Evolutionary conservation across 2,888 invertebrate genomes (phyloP).

Genomic region (Synanthedon formicaeformis): DNA sequence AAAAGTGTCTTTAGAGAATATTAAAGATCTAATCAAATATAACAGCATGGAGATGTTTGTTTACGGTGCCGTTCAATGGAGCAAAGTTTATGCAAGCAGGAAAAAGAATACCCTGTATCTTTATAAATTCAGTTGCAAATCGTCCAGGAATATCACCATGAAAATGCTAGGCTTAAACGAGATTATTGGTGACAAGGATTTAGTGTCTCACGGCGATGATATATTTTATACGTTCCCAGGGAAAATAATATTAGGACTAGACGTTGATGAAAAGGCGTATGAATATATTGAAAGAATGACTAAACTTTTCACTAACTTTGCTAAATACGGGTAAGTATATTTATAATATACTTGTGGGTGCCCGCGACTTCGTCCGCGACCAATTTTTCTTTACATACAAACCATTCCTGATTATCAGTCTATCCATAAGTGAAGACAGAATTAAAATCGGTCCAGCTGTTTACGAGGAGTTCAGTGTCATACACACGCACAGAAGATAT

Average conservation of each 20-base stretch:
- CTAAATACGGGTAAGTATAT: conserved; percentile 6
- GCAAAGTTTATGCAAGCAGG: conserved; percentile 2
- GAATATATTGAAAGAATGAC: conserved; percentile 6
- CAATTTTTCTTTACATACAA: too few species aligned
- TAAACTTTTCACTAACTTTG: conserved; percentile 11
- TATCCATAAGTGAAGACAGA: too few species aligned
- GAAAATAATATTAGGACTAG: not conserved
- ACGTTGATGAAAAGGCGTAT: conserved; percentile 3
- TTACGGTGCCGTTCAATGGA: conserved; percentile 5
- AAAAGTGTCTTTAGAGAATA: conserved; percentile 4
- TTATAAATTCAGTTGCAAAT: conserved; percentile 8
- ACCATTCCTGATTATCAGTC: too few species aligned
- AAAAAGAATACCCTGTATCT: conserved; percentile 7
- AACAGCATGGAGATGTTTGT: conserved; percentile 3
- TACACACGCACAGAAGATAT: too few species aligned
- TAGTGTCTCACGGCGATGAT: conserved; percentile 9
- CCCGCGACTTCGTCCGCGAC: too few species aligned
- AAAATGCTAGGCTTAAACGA: not conserved
- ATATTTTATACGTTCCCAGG: conserved; percentile 6
- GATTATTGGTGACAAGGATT: conserved; percentile 1
- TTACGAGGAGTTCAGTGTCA: too few species aligned
- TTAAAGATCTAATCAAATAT: conserved; percentile 2
- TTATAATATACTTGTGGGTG: too few species aligned
- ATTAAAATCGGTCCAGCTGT: too few species aligned
- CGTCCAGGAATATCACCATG: conserved; percentile 8